Base-by-base conservation (phyloP, 2,888 invertebrate genomes). In the Notocelia uddmanniana region DNA sequence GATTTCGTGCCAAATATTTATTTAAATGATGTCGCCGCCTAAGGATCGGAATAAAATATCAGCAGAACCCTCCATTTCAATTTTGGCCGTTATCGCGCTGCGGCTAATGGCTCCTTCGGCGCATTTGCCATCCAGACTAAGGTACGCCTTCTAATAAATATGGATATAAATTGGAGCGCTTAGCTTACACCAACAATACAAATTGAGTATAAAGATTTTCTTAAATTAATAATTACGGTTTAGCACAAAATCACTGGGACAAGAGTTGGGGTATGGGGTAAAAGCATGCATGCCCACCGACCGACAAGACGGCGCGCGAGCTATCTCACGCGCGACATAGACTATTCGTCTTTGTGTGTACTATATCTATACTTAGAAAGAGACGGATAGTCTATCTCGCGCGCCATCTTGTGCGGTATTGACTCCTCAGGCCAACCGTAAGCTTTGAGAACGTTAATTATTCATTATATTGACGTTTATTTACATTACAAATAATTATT, bases 1-100 rank as follows among this genome's bases (percentile, higher is more conserved):
- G 83, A 80, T 81, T 84, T 80, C 78, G 82, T 82, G 73, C 71
- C 80, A 84, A 85, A 89, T 85, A 86, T 88, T 86, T 87, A 85
- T 88, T 88, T 84, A 83, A 84, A 86, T 83, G 84, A 82, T 82
- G 78, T 80, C 82, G 79, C 79, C 80, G 74, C 80, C 84, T 76
- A 81, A 81, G 81, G 78, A 80, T 76, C 75, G 79, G 80, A 85
- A 85, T 87, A 85, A 85, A 87, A 86, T 84, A 85, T 82, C 75
- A 78, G 75, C 69, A 70, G 76, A 75, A 76, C 74, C 75, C 76
- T 78, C 76, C 78, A 79, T 82, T 85, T 80, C 75, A 84, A 85
- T 83, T 84, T 82, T 78, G 82, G 82, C 83, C 83, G 80, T 83
- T 84, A 83, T 79, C 76, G 75, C 74, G 70, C 75, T 79, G 77